Evolutionary conservation across 2,888 invertebrate species (phyloP).

Genomic region (Cryptus armator): DNA sequence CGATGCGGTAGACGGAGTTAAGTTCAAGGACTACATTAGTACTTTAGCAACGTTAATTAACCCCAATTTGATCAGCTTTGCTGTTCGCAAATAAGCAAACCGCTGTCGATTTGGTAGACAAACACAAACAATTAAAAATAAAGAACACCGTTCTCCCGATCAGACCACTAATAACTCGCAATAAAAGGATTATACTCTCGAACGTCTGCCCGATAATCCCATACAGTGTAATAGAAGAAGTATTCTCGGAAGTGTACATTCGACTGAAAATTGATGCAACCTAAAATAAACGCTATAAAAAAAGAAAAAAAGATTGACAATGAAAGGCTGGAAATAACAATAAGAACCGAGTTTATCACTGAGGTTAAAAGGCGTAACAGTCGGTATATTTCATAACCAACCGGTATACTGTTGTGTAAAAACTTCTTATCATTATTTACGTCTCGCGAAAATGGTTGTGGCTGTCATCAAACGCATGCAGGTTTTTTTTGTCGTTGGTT

Average conservation of each 20-base stretch:
- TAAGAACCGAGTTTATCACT: too few species aligned
- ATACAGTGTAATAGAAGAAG: neutral
- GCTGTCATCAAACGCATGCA: slow-evolving; percentile 43
- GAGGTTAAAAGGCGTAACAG: too few species aligned
- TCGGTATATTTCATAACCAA: neutral
- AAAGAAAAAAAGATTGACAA: too few species aligned
- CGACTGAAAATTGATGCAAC: too few species aligned
- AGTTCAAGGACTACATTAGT: neutral
- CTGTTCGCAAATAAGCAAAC: too few species aligned
- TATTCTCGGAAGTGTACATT: neutral
- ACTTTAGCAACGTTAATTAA: neutral
- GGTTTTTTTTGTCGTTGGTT: slow-evolving; percentile 55
- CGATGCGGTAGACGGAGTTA: neutral
- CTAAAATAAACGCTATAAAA: too few species aligned
- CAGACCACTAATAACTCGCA: neutral
- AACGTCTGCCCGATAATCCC: neutral
- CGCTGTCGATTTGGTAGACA: neutral
- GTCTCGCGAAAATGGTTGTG: slow-evolving; percentile 55
- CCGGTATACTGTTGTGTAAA: slow-evolving; percentile 39
- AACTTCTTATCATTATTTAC: slow-evolving; percentile 58
- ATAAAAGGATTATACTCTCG: neutral
- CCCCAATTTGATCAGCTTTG: too few species aligned
- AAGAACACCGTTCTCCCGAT: neutral
- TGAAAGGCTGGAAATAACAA: too few species aligned
- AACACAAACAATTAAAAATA: neutral